phyloP scores from a whole-genome alignment of 64 coral and sea anemone species.

The Porites lutea region DNA sequence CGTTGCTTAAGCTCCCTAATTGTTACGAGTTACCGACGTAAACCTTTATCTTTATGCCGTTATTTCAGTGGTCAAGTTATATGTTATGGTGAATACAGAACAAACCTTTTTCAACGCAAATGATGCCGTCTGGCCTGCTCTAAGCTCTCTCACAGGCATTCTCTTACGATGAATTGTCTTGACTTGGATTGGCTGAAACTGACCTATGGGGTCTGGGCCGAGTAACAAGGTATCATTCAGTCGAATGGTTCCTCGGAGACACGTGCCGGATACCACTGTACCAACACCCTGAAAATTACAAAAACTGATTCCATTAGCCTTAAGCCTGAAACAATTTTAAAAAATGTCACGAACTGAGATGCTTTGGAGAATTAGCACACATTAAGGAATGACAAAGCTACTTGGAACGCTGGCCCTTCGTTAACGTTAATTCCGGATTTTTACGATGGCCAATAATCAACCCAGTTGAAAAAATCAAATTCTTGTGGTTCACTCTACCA shows the following conservation, averaged over 20 bases:
- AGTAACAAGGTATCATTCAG: constrained; percentile 91
- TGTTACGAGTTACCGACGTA: too few relatives aligned
- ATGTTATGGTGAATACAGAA: constrained; percentile 70
- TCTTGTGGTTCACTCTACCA: too few relatives aligned
- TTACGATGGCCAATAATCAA: too few relatives aligned
- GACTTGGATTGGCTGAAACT: constrained; percentile 91
- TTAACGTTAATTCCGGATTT: too few relatives aligned
- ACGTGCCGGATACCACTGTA: constrained; percentile 95
- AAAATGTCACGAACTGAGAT: neutral
- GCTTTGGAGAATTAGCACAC: too few relatives aligned
- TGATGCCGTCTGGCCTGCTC: constrained; percentile 93
- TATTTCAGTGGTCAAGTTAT: neutral
- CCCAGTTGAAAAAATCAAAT: too few relatives aligned
- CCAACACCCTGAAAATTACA: constrained; percentile 77
- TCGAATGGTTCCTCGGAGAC: constrained; percentile 87
- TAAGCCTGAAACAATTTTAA: neutral
- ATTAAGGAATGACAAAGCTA: too few relatives aligned
- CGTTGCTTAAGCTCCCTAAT: too few relatives aligned
- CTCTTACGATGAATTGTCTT: constrained; percentile 97
- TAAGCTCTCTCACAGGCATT: constrained; percentile 93
- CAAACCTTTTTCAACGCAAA: constrained; percentile 97
- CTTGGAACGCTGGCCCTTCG: too few relatives aligned
- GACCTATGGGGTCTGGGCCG: constrained; percentile 97
- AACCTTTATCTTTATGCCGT: too few relatives aligned
- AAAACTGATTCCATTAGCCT: neutral